Evolutionary conservation across 2,113 vertebrate species (phyloP).

Genomic region (Mesembrinibis cayennensis): DNA sequence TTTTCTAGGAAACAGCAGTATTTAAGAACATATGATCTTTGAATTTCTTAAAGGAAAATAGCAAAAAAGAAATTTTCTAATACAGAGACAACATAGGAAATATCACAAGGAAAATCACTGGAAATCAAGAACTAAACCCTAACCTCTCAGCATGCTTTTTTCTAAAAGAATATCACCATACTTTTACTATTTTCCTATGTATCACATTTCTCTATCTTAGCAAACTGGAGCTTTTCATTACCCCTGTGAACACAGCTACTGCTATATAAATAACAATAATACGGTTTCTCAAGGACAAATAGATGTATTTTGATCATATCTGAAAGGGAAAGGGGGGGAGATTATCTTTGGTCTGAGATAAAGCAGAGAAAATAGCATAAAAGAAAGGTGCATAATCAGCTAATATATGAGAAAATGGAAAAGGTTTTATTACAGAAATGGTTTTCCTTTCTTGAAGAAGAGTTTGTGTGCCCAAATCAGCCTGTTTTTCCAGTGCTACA

Average conservation of each 20-base stretch:
- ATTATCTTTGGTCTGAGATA: not conserved
- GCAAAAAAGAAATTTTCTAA: not conserved
- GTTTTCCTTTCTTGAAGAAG: not conserved
- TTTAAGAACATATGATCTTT: not conserved
- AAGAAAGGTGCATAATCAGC: not conserved
- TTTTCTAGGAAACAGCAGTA: not conserved
- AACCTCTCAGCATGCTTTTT: not conserved
- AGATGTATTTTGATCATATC: conserved; percentile 4
- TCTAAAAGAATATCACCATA: not conserved
- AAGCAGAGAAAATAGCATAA: not conserved
- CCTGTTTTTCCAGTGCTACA: not conserved
- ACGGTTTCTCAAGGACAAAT: not conserved
- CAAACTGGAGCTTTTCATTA: not conserved
- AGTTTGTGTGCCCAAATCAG: not conserved
- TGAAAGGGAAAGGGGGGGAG: not conserved
- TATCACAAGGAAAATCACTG: not conserved
- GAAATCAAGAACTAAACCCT: not conserved
- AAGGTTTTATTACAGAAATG: not conserved
- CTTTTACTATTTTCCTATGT: not conserved
- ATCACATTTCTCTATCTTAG: not conserved
- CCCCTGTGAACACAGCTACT: not conserved
- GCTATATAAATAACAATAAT: not conserved
- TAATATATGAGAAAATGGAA: not conserved
- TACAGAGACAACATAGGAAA: not conserved
- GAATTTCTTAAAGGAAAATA: not conserved